phyloP scores from a whole-genome alignment of 1,140 invertebrate genomes.

The Stenopsyche tienmushanensis region DNA sequence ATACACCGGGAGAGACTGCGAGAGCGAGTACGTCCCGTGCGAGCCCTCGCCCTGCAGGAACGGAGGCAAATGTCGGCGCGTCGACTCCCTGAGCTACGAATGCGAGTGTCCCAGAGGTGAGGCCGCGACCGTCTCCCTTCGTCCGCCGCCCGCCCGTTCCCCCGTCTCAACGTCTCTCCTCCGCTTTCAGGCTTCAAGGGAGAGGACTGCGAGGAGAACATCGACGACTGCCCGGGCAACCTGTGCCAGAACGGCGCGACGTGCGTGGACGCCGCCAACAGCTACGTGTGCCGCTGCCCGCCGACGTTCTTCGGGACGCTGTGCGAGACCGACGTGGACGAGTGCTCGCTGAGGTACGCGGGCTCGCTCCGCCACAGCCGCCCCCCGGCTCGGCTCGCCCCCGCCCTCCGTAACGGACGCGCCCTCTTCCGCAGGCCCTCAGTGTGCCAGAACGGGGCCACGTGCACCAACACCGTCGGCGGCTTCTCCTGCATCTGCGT shows the following conservation, averaged over 20 bases:
- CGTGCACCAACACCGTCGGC: constrained; percentile 87
- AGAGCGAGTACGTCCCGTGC: constrained; percentile 87
- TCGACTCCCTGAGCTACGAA: constrained; percentile 74
- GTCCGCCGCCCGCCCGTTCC: too few species aligned
- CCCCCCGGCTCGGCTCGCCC: too few species aligned
- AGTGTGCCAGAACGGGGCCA: constrained; percentile 92
- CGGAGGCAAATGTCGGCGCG: constrained; percentile 77
- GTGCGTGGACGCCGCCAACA: constrained; percentile 84
- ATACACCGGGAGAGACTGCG: constrained; percentile 88
- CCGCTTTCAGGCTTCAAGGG: constrained; percentile 82
- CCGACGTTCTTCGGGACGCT: constrained; percentile 82
- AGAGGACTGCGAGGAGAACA: constrained; percentile 84
- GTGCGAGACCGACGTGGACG: constrained; percentile 79
- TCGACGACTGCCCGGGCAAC: constrained; percentile 88
- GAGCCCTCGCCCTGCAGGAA: constrained; percentile 87
- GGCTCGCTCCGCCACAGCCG: too few species aligned
- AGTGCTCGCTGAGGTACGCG: constrained; percentile 67
- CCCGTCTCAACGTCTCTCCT: too few species aligned
- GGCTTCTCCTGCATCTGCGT: constrained; percentile 95
- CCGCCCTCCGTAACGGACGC: too few species aligned
- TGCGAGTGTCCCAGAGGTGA: constrained; percentile 86
- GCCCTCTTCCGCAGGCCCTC: constrained; percentile 68
- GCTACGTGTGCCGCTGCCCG: constrained; percentile 86
- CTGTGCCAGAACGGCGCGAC: constrained; percentile 89
- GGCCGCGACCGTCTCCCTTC: constrained; percentile 49